Evolutionary conservation across 2,797 vertebrate species (phyloP).

Genomic region (Crypturellus tataupa): DNA sequence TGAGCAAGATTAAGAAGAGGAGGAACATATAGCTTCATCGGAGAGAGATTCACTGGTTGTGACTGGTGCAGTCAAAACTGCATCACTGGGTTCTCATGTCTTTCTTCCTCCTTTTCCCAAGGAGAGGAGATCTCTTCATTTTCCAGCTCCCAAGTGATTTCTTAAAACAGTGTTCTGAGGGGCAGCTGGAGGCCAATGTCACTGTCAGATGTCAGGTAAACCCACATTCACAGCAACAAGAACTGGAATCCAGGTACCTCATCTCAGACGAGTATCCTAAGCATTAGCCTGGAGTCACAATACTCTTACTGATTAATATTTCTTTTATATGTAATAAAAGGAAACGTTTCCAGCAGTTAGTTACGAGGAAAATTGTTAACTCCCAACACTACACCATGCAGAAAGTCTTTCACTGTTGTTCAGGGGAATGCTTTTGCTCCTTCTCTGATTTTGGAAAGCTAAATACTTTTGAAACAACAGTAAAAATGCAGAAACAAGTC

Average conservation of each 20-base stretch:
- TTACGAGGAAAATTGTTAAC: neutral
- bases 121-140: neutral
- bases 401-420: neutral
- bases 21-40: neutral
- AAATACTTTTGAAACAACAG: neutral
- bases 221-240: neutral
- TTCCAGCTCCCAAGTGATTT: neutral
- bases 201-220: neutral
- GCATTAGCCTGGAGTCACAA: neutral
- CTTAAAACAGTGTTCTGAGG: neutral
- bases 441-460: neutral
- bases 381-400: neutral
- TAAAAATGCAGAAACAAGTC: neutral
- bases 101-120: neutral
- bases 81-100: neutral
- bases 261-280: neutral
- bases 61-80: too few relatives aligned
- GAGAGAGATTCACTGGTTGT: too few relatives aligned
- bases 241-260: neutral
- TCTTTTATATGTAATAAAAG: neutral
- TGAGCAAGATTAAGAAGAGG: neutral
- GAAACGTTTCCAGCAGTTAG: neutral
- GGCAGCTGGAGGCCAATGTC: neutral
- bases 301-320: neutral
- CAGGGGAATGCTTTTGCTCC: neutral